A percentile compares a stretch with the other conserved stretches of the same genome.
These are phyloP conservation scores for Vanessa cardui DNA, from an alignment of 2,888 invertebrate species.

Conservation along the genomic window DNA sequence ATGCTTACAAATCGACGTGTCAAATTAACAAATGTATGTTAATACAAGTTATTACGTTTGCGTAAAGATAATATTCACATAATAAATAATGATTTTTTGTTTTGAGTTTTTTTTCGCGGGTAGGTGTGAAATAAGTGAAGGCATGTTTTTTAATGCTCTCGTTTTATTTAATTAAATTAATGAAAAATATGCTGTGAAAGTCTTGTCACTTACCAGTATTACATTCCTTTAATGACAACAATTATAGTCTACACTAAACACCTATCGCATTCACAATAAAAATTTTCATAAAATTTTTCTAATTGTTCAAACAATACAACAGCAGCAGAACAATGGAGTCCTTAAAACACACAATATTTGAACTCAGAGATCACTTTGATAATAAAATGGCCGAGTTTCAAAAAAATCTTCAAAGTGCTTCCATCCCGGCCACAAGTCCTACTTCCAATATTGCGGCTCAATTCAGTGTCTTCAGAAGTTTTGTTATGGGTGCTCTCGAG, in stretches of 20 bases:
- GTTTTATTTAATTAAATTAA: too few species aligned
- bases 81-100: too few species aligned
- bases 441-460: background rate
- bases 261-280: background rate
- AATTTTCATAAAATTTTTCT: background rate
- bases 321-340: background rate
- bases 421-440: background rate
- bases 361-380: background rate
- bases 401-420: too few species aligned
- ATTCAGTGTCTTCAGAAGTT: background rate
- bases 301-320: background rate
- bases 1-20: too few species aligned
- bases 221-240: background rate
- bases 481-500: slow-evolving; percentile 1
- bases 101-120: too few species aligned
- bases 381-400: background rate
- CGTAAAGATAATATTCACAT: too few species aligned
- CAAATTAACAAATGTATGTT: too few species aligned
- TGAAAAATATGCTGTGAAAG: background rate
- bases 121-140: too few species aligned
- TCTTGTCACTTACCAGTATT: background rate
- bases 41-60: too few species aligned
- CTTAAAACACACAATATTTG: background rate
- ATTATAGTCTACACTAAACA: background rate
- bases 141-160: too few species aligned